A percentile compares a stretch with the other conserved stretches of the same genome.
Conservation (phyloP, 2,888 invertebrate species). For the Alentia gelatinosa region DNA sequence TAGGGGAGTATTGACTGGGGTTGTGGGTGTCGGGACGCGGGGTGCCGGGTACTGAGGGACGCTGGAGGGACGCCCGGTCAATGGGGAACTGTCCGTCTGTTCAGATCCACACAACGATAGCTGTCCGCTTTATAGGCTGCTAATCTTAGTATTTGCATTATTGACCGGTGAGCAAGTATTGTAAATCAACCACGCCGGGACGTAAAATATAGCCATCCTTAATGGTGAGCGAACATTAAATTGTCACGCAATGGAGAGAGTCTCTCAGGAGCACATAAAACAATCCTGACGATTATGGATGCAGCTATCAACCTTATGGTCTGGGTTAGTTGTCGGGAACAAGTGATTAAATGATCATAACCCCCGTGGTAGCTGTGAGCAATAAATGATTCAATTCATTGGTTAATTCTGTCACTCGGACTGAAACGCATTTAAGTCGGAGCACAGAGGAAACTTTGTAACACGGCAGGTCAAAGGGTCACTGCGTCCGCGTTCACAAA, state of each 20-base stretch:
- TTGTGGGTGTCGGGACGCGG: not conserved
- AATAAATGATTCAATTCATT: not conserved
- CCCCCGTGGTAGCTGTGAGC: not conserved
- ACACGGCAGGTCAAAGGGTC: not conserved
- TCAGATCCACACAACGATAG: not conserved
- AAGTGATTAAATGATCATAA: too few relatives aligned
- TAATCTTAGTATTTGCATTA: not conserved
- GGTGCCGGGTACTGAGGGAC: not conserved
- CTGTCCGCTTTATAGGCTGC: not conserved
- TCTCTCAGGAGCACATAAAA: not conserved
- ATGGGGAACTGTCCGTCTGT: not conserved
- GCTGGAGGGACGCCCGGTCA: not conserved
- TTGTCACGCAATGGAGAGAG: not conserved
- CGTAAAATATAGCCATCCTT: not conserved
- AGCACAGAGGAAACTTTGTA: not conserved
- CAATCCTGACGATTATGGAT: not conserved
- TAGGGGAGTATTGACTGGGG: not conserved
- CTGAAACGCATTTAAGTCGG: not conserved
- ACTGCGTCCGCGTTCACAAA: not conserved
- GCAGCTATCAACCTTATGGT: not conserved
- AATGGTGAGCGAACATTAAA: not conserved
- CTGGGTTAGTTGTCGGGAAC: not conserved
- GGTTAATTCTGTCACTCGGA: not conserved
- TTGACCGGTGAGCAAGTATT: not conserved
- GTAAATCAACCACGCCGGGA: too few relatives aligned